Percentiles rank a stretch among this genome's conserved stretches.
Conservation (phyloP, 2,797 vertebrate genomes). For the Oryzias dopingdopingensis region DNA sequence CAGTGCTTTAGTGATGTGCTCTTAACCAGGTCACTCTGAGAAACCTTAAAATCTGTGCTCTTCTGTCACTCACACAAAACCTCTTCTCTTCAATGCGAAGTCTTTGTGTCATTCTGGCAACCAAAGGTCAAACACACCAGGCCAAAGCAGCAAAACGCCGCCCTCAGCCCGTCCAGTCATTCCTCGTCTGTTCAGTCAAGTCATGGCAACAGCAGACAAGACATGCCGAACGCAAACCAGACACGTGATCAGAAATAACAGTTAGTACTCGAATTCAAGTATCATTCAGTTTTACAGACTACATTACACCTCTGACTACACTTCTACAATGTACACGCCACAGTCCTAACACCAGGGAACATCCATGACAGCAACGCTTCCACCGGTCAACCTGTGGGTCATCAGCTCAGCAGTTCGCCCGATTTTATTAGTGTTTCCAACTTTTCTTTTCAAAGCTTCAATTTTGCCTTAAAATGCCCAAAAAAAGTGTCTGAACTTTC, state of each 20-base stretch:
- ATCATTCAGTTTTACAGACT: conserved; percentile 58
- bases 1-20: conserved; percentile 79
- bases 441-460: conserved; percentile 13
- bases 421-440: conserved; percentile 3
- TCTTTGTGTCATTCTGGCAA: conserved; percentile 36
- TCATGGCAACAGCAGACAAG: conserved; percentile 64
- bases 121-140: conserved; percentile 32
- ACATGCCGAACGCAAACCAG: conserved; percentile 55
- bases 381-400: conserved; percentile 34
- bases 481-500: conserved; percentile 20
- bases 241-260: conserved; percentile 54
- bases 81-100: conserved; percentile 25
- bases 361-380: conserved; percentile 45
- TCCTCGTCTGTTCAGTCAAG: conserved; percentile 36
- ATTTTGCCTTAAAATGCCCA: conserved; percentile 9
- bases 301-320: conserved; percentile 63
- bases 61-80: conserved; percentile 72
- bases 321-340: conserved; percentile 58
- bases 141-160: conserved; percentile 36
- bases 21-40: conserved; percentile 70
- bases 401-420: conserved; percentile 20
- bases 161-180: conserved; percentile 20
- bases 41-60: conserved; percentile 73
- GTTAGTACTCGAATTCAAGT: conserved; percentile 65
- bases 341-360: conserved; percentile 56